Evolutionary conservation across 2,888 invertebrate genomes (phyloP).

Genomic region (Meteorus colon): DNA sequence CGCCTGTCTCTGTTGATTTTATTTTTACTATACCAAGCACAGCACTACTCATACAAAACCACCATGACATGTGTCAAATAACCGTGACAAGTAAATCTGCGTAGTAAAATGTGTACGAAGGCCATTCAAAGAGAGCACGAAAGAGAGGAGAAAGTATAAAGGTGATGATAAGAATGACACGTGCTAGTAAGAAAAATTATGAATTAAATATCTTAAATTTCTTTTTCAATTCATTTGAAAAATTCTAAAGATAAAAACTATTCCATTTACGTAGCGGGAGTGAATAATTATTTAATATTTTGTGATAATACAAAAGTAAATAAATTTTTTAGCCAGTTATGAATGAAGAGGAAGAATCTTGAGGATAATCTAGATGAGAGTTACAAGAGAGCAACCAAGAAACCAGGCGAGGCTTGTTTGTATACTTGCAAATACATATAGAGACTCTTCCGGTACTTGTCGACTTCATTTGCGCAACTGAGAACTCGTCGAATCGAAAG

Average conservation of each 20-base stretch:
- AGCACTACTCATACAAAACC: neutral
- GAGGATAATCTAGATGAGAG: conserved; percentile 9
- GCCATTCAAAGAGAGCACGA: neutral
- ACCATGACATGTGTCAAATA: conserved; percentile 21
- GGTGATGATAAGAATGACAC: conserved; percentile 5
- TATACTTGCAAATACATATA: conserved; percentile 41
- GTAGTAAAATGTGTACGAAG: neutral
- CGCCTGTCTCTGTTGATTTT: conserved; percentile 9
- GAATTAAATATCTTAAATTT: neutral
- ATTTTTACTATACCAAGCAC: conserved; percentile 13
- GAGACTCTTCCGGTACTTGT: conserved; percentile 57
- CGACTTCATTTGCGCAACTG: conserved; percentile 50
- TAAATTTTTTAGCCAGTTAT: conserved; percentile 9
- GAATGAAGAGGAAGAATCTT: neutral
- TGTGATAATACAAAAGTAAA: neutral
- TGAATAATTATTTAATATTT: neutral
- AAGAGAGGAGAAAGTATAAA: conserved; percentile 3
- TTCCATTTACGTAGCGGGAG: no score
- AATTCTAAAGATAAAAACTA: no score
- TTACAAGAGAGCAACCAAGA: conserved; percentile 34
- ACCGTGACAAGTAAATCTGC: conserved; percentile 5
- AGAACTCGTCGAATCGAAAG: conserved; percentile 44
- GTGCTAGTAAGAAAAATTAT: neutral
- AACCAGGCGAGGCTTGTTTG: conserved; percentile 12
- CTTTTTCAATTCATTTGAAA: neutral